These are phyloP conservation scores for Phthorimaea operculella DNA, from an alignment of 1,140 invertebrate genomes.

Conservation along the genomic window DNA sequence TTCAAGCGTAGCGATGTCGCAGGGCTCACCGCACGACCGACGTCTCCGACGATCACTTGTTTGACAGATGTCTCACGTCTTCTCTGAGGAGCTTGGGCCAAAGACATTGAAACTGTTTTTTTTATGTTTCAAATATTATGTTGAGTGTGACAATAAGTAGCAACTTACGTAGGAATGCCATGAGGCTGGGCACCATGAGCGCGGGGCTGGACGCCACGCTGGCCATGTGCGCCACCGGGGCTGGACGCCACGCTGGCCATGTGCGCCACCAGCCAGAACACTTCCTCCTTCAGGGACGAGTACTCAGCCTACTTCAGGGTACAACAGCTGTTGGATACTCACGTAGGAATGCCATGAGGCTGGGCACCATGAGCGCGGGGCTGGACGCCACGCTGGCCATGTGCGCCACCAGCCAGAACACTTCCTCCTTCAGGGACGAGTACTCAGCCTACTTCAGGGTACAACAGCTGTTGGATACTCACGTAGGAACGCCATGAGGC, in stretches of 20 bases:
- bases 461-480: no score
- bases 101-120: no score
- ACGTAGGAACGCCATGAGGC: conserved; percentile 81
- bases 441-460: no score
- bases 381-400: conserved; percentile 79
- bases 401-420: conserved; percentile 85
- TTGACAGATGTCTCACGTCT: no score
- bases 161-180: conserved; percentile 79
- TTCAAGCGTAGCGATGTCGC: no score
- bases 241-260: conserved; percentile 79
- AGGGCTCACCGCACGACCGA: no score
- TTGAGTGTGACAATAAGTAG: no score
- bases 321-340: no score
- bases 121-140: no score
- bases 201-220: conserved; percentile 79
- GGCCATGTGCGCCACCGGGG: conserved; percentile 73
- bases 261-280: conserved; percentile 85
- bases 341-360: conserved; percentile 81
- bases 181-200: conserved; percentile 79
- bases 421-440: conserved; percentile 82
- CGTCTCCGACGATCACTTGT: no score
- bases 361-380: conserved; percentile 77
- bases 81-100: no score
- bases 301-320: no score
- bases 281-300: conserved; percentile 82